These are phyloP conservation scores for Nerophis lumbriciformis DNA, from an alignment of 2,113 vertebrate genomes.

Conservation along the genomic window DNA sequence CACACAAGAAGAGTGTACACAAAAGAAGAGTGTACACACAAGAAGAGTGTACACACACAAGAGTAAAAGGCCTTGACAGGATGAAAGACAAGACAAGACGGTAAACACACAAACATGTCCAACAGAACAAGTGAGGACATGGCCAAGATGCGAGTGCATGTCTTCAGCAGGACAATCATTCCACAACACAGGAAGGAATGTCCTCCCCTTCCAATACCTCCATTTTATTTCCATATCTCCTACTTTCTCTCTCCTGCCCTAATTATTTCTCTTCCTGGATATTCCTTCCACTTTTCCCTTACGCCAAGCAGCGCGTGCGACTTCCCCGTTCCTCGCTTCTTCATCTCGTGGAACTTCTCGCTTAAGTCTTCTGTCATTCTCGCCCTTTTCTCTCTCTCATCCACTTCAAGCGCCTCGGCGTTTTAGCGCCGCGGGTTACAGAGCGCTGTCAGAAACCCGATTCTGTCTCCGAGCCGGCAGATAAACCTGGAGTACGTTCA, in stretches of 20 bases:
- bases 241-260: conserved; percentile 50
- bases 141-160: conserved; percentile 56
- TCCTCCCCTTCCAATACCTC: conserved; percentile 22
- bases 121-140: conserved; percentile 27
- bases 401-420: conserved; percentile 19
- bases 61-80: background rate
- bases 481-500: conserved; percentile 44
- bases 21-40: too few relatives aligned
- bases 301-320: conserved; percentile 38
- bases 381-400: background rate
- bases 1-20: too few relatives aligned
- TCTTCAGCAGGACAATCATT: conserved; percentile 47
- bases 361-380: conserved; percentile 19
- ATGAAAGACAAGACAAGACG: too few relatives aligned
- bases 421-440: conserved; percentile 33
- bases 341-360: conserved; percentile 40
- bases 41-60: background rate
- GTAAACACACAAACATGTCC: conserved; percentile 12
- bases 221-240: conserved; percentile 22
- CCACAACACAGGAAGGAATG: conserved; percentile 33
- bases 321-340: conserved; percentile 35
- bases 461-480: conserved; percentile 38
- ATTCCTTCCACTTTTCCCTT: conserved; percentile 40
- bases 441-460: conserved; percentile 42
- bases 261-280: conserved; percentile 51